Evolutionary conservation across 2,113 vertebrate genomes (phyloP).

Genomic region (Clarias magur): DNA sequence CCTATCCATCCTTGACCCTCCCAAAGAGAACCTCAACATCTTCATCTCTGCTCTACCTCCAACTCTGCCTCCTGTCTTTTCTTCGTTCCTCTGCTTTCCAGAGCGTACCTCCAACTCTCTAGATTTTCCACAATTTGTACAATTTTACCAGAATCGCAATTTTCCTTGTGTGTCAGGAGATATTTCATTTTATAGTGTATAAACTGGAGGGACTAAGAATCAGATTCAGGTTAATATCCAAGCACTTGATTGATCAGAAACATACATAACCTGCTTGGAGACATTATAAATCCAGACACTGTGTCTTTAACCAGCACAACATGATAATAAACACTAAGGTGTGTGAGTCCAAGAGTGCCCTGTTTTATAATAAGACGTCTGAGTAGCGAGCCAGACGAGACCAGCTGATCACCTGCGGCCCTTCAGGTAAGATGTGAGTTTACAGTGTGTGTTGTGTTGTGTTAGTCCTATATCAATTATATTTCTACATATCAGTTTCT

Average conservation of each 20-base stretch:
- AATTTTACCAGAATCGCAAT: no score
- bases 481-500: background rate
- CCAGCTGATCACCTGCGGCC: background rate
- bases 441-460: background rate
- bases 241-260: background rate
- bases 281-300: background rate
- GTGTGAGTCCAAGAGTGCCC: background rate
- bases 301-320: conserved; percentile 13
- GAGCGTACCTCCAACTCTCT: no score
- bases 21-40: no score
- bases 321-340: conserved; percentile 16
- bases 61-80: no score
- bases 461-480: background rate
- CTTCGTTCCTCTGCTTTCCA: no score
- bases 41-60: no score
- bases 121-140: background rate
- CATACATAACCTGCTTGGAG: background rate
- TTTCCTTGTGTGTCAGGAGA: background rate
- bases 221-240: background rate
- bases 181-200: no score
- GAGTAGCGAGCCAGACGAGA: background rate
- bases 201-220: background rate
- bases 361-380: background rate
- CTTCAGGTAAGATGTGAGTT: conserved; percentile 1
- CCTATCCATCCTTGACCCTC: no score